Evolutionary conservation across 2,113 vertebrate genomes (phyloP), one percentile per base, ranked within the genome.

Genomic region (Saccopteryx bilineata): DNA sequence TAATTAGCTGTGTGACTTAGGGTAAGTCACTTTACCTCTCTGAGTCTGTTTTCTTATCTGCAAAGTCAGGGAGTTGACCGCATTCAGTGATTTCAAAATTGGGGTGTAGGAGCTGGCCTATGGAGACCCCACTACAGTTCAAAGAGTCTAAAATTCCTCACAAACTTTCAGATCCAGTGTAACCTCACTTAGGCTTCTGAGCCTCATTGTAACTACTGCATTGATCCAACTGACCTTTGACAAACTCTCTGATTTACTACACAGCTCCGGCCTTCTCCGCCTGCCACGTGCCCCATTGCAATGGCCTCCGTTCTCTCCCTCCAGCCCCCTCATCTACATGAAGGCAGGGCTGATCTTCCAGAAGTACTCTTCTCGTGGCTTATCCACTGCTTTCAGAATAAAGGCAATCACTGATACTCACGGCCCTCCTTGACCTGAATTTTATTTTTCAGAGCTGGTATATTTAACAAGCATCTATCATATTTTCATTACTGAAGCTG

Each of bases 391-490:
- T 80, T 69, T 82, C 66, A 58, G 33, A 81, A 65, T 48, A 79
- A 88, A 90, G 39, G 11, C 8, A 78, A 54, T 50, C 46, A 1
- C 2, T 12, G 33, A 72, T 87, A 61, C 50, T 50, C 79, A 61
- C 65, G 48, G 11, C 14, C 4, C 24, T 46, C 46, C 1, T 9
- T 15, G 18, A 63, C 56, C 68, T 90, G 52, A 48, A 50, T 72
- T 86, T 78, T 93, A 82, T 87, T 88, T 80, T 90, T 58, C 71
- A 68, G 54, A 85, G 33, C 26, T 24, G 71, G 28, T 19, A 23
- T 75, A 66, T 81, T 39, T 90, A 84, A 60, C 39, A 89, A 84
- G 28, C 31, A 76, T 31, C 13, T 31, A 19, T 58, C 14, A 66
- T 15, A 33, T 54, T 80, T 89, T 79, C 33, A 52, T 39, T n/a